phyloP scores from a whole-genome alignment of 1,140 invertebrate species.

The Gonioctena quinquepunctata region DNA sequence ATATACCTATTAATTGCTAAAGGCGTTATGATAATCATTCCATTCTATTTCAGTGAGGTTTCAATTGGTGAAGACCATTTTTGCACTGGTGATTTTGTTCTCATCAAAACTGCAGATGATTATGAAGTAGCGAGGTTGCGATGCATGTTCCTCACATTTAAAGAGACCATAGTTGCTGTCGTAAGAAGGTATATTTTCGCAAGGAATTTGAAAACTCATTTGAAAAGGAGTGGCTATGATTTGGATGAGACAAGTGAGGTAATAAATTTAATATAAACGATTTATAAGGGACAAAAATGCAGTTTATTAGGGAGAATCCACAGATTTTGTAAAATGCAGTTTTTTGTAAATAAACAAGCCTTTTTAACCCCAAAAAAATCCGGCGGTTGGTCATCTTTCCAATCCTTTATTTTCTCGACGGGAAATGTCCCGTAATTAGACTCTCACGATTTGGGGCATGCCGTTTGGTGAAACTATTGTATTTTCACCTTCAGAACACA shows the following conservation, averaged over 20 bases:
- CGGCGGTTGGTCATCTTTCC: too few relatives aligned
- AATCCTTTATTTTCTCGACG: too few relatives aligned
- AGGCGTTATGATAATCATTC: not conserved
- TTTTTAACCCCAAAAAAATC: too few relatives aligned
- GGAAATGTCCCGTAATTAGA: too few relatives aligned
- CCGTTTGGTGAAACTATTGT: too few relatives aligned
- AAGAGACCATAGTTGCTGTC: not conserved
- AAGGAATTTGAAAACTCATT: not conserved
- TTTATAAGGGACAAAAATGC: not conserved
- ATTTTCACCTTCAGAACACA: too few relatives aligned
- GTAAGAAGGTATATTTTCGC: slow-evolving; percentile 11
- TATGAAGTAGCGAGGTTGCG: not conserved
- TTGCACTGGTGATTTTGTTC: not conserved
- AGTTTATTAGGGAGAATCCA: too few relatives aligned
- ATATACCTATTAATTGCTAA: not conserved
- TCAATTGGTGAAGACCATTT: not conserved
- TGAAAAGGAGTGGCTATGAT: not conserved
- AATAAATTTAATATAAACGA: not conserved
- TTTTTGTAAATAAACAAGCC: too few relatives aligned
- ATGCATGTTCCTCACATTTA: not conserved
- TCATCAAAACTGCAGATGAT: not conserved
- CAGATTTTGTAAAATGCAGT: too few relatives aligned
- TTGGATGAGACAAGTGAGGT: slow-evolving; percentile 2
- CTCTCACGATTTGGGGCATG: too few relatives aligned
- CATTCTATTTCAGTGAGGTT: not conserved